Evolutionary conservation across 1,140 invertebrate genomes (phyloP), one percentile per base, ranked within the genome.

Genomic region (Ips typographus): DNA sequence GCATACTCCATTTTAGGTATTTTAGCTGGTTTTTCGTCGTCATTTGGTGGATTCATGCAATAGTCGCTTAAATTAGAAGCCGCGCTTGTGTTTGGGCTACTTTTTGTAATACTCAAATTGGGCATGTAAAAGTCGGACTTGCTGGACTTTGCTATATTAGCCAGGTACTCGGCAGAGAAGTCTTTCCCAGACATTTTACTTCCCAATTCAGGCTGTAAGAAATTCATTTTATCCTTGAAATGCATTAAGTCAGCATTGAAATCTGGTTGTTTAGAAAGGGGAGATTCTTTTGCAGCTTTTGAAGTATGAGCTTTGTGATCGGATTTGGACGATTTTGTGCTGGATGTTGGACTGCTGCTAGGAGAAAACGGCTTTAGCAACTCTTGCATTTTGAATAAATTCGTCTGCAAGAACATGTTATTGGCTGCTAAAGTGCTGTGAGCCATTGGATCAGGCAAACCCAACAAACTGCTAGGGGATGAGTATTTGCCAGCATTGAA

Each of bases 341-440:
- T 52, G 1, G 71, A 43, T 67, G 74, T 22, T 75, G 76, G 40
- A 77, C 75, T 22, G 77, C 77, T 5, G 74, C 77, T 68, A 79
- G 77, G 37, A 81, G 77, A 62, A 83, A 82, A 80, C 71, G 76
- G 83, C 79, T 83, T 83, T 3, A 85, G 71, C 1, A 84, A 78
- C 65, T 85, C 84, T 72, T 84, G 83, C 76, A 84, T 84, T 68
- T 84, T 83, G 66, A 84, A 76, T 39, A 83, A 76, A 68, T 83
- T 83, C 8, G 82, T 83, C 49, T 82, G 85, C 71, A 89, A 80
- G 56, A 88, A 89, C 85, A 89, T 88, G 73, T 89, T 89, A 72
- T 88, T 89, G 2, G 87, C 87, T 1, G 87, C 87, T 69, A 89
- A 78, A 40, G 87, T 88, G n/a, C 85, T 86, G 73, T 88, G 87